Percentiles rank a stretch among this genome's conserved stretches.
Conservation (phyloP, 2,113 vertebrate species). For the Clarias magur region DNA sequence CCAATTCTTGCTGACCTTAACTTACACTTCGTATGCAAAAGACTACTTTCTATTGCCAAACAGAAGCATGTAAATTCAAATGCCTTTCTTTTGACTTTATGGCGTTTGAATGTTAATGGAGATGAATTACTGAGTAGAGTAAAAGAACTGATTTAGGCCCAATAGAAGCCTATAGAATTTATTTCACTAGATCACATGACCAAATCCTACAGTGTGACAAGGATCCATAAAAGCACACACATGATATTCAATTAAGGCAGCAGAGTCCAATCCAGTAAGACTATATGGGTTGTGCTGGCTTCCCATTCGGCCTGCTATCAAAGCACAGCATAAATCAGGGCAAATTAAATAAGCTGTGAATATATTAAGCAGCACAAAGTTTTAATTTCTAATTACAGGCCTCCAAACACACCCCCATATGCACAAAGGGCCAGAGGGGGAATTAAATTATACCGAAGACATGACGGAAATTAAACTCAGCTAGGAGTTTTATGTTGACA, state of each 20-base stretch:
- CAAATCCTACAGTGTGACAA: constrained; percentile 10
- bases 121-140: background rate
- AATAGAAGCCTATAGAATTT: background rate
- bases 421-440: constrained; percentile 48
- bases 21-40: background rate
- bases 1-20: constrained; percentile 1
- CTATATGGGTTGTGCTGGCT: background rate
- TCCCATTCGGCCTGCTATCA: constrained; percentile 7
- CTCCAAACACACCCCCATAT: constrained; percentile 24
- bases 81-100: background rate
- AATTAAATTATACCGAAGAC: constrained; percentile 52
- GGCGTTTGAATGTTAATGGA: constrained; percentile 7
- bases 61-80: background rate
- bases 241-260: constrained; percentile 44
- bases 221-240: constrained; percentile 6
- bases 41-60: background rate
- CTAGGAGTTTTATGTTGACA: constrained; percentile 48
- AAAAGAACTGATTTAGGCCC: background rate
- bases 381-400: constrained; percentile 63
- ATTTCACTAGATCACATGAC: background rate
- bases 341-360: constrained; percentile 59
- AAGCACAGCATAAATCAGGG: constrained; percentile 45
- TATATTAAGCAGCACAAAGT: constrained; percentile 58
- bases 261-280: constrained; percentile 38
- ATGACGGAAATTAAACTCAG: constrained; percentile 49